Evolutionary conservation across 2,888 invertebrate species (phyloP), one percentile per base, ranked within the genome.

Genomic region (Drosophila emarginata): DNA sequence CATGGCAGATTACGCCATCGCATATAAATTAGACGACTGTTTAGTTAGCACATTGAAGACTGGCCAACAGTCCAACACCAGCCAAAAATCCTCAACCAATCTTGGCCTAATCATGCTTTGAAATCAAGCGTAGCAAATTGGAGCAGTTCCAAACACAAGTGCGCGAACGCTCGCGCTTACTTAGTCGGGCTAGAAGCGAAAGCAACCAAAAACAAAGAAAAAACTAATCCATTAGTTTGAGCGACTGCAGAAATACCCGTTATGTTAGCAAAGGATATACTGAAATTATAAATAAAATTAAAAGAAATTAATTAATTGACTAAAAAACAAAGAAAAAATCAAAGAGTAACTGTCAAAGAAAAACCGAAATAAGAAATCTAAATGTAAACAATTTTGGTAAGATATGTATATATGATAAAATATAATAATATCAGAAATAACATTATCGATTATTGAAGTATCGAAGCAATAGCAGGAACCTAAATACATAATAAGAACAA

Each of bases 41-140:
- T 81, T 74, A 68, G 75, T 72, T 79, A 68, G 67, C 74, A 67
- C 74, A 45, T 45, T 45, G 45, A 45, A 45, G 18, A 45, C 45
- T 21, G 45, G 6, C 21, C 9, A 21, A 37, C 37, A n/a, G 37
- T n/a, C 37, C 12, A n/a, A 18, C 21, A 54, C 72, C 73, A 76
- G 74, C 79, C 72, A 66, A 60, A 54, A 62, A 57, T 53, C 54
- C 62, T 51, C 60, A 52, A 63, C 72, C 58, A 61, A 67, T 72
- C 60, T 86, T 67, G 74, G 78, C 76, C 79, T 88, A 88, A 86
- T 86, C 88, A 80, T 64, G 72, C 83, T 11, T 21, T 83, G 77
- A 86, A 86, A 85, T 85, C 84, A 85, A 85, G 88, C 88, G 77
- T 85, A 80, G 77, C 88, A 88, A 85, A 85, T 85, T 85, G 83